phyloP scores from a whole-genome alignment of 2,888 invertebrate genomes.

The Caenorhabditis sp. region DNA sequence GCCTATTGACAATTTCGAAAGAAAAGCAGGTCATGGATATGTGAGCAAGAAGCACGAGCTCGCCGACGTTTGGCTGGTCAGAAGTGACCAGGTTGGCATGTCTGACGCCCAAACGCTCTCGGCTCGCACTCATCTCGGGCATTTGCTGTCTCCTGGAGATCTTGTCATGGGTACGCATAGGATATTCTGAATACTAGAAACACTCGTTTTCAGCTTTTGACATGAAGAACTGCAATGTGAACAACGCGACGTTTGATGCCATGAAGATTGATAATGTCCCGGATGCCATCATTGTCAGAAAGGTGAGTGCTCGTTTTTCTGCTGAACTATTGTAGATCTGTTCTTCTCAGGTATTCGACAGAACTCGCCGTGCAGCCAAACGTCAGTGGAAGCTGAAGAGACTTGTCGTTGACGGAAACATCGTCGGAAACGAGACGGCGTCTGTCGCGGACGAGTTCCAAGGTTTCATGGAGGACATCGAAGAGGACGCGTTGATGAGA shows the following conservation, averaged over 20 bases:
- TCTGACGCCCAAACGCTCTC: slow-evolving; percentile 87
- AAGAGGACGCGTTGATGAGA: slow-evolving; percentile 91
- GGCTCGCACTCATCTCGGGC: slow-evolving; percentile 93
- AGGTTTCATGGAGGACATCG: slow-evolving; percentile 92
- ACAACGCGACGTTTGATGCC: slow-evolving; percentile 90
- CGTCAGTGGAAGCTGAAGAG: slow-evolving; percentile 93
- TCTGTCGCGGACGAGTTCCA: slow-evolving; percentile 79
- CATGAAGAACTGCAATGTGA: slow-evolving; percentile 91
- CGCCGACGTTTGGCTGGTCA: slow-evolving; percentile 94
- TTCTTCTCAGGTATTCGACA: slow-evolving; percentile 80
- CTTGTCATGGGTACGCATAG: slow-evolving; percentile 85
- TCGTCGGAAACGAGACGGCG: slow-evolving; percentile 79
- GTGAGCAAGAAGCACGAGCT: slow-evolving; percentile 90
- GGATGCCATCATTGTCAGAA: slow-evolving; percentile 95
- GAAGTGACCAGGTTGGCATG: slow-evolving; percentile 85
- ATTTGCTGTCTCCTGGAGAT: slow-evolving; percentile 92
- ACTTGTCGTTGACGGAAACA: slow-evolving; percentile 82
- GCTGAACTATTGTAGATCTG: background rate
- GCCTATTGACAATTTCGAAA: slow-evolving; percentile 83
- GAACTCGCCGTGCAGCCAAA: slow-evolving; percentile 85
- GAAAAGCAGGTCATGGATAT: slow-evolving; percentile 87
- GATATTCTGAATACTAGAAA: background rate
- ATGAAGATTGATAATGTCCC: slow-evolving; percentile 85
- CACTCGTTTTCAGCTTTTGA: slow-evolving; percentile 85
- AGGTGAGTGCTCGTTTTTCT: slow-evolving; percentile 81